phyloP scores from a whole-genome alignment of 1,140 invertebrate genomes.

The Leptopilina clavipes region DNA sequence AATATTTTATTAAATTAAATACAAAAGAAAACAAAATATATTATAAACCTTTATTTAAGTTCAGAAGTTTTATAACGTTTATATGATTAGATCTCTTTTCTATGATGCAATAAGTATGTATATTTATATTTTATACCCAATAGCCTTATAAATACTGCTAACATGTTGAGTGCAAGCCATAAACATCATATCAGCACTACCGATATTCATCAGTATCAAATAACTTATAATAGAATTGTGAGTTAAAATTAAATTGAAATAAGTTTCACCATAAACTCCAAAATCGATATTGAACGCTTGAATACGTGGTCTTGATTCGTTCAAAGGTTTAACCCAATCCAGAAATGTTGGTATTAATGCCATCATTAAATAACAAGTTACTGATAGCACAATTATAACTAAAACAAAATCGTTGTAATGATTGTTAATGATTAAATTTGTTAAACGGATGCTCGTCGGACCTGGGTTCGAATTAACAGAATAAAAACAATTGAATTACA shows the following conservation, averaged over 20 bases:
- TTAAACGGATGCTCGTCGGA: too few relatives aligned
- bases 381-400: background rate
- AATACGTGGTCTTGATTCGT: background rate
- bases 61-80: background rate
- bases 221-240: background rate
- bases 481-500: too few relatives aligned
- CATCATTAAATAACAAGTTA: background rate
- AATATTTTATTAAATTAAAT: too few relatives aligned
- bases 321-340: background rate
- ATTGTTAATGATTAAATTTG: too few relatives aligned
- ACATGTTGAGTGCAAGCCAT: background rate
- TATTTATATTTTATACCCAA: background rate
- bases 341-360: background rate
- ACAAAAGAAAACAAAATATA: too few relatives aligned
- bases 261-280: background rate
- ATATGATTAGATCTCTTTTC: background rate
- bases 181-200: background rate
- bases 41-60: too few relatives aligned
- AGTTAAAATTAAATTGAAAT: background rate
- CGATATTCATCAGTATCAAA: background rate
- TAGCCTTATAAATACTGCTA: background rate
- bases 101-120: background rate
- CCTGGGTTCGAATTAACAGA: too few relatives aligned
- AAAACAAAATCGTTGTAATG: background rate
- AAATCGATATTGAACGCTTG: background rate